Base-by-base conservation (phyloP, 2,113 vertebrate genomes). In the Alectura lathami region DNA sequence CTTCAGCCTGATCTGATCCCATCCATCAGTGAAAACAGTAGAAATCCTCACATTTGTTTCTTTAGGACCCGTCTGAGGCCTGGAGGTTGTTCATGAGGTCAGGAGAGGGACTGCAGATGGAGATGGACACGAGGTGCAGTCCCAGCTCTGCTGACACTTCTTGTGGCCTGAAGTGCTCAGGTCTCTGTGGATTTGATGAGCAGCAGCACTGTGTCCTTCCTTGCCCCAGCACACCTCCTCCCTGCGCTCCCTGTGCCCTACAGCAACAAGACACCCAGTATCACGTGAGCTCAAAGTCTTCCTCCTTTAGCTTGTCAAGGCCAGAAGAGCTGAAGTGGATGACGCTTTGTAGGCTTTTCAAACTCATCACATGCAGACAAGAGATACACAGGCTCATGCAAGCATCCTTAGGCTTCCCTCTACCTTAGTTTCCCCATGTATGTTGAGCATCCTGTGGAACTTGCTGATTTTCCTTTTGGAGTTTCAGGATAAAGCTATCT, bases 31-130 rank as follows among this genome's bases (percentile, higher is more conserved):
- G 74, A 96, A 94, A 69, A 63, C 54, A 66, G 56, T 73, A 82
- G 85, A 93, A 87, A 48, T 77, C 40, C 45, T 94, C 78, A 48
- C 47, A 32, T 87, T 86, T 92, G 64, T 93, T 96, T 97, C 84
- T 50, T 84, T 91, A 91, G 78, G 83, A 79, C 66, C 81, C 93
- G 73, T 43, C 51, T 69, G 88, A 81, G 93, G 80, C 74, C 79
- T 68, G 47, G 56, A 79, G 74, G 45, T 72, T 89, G 56, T 87
- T 94, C 8, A 13, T 76, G 78, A 4, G 67, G 93, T 87, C 74
- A 73, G 81, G 74, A 89, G 48, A 81, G 74, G 66, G 57, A 32
- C 2, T 93, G 34, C 50, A 22, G 72, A 67, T 83, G 48, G 73
- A 89, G 53, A 32, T n/a, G 54, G 86, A 86, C 40, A 8, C 0